Conservation (phyloP, 2,113 vertebrate genomes). For the Platichthys stellatus region DNA sequence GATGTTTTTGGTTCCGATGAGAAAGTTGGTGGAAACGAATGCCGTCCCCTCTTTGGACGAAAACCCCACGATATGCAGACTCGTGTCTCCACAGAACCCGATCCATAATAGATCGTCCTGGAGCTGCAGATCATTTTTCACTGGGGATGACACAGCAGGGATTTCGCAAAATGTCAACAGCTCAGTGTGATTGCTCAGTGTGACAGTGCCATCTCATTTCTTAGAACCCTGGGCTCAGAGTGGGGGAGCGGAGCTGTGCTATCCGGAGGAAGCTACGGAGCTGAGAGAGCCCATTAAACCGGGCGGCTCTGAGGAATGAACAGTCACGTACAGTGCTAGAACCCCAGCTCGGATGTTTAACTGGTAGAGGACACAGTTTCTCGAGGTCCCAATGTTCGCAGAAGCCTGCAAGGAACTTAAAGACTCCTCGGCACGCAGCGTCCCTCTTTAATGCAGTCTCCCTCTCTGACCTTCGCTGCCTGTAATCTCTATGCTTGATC, state of each 20-base stretch:
- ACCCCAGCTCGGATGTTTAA: not conserved
- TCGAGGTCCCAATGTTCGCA: not conserved
- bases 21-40: conserved; percentile 2
- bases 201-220: conserved; percentile 58
- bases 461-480: conserved; percentile 27
- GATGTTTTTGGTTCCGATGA: too few species aligned
- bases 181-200: conserved; percentile 65
- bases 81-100: conserved; percentile 27
- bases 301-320: not conserved
- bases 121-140: conserved; percentile 68
- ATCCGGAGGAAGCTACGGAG: conserved; percentile 13
- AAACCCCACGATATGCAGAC: conserved; percentile 1
- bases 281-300: not conserved
- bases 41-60: conserved; percentile 18
- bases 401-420: conserved; percentile 9
- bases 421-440: conserved; percentile 10
- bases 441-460: conserved; percentile 37
- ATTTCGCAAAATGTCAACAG: conserved; percentile 76
- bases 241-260: not conserved
- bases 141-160: conserved; percentile 63
- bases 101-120: conserved; percentile 74
- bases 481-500: conserved; percentile 59
- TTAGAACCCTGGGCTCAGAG: conserved; percentile 22
- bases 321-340: conserved; percentile 1
- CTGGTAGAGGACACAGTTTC: not conserved